Evolutionary conservation across 64 coral and sea anemone species (phyloP), one percentile per base, ranked within the genome.

Genomic region (Pocillopora damicornis): DNA sequence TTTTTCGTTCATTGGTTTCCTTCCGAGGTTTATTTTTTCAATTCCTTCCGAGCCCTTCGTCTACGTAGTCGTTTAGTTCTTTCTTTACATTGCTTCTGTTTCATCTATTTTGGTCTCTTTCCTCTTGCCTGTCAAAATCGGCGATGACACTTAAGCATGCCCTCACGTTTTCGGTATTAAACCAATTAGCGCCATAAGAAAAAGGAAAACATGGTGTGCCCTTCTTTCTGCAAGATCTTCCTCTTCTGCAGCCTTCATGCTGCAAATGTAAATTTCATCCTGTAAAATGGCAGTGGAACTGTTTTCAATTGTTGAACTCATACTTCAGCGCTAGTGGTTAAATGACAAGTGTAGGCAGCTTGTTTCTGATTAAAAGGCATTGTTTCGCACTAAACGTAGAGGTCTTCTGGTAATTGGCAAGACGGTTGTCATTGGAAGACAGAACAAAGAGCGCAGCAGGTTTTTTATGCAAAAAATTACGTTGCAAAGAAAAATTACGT

Each of bases 381-480:
- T 85, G 65, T 85, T 38, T 25, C 37, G 18, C 37, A 38, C 14
- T 63, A n/a, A 58, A 58, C 81, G 37, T 85, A 18, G 37, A 71
- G 81, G 37, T 20, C 15, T 13, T 15, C 23, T 17, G 36, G 81
- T 85, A 85, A 85, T 85, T 85, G 62, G 36, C 35, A 58, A 65
- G 81, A 66, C 37, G 26, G 81, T 57, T 85, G 20, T 36, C 65
- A 85, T 85, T 85, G 81, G 81, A 25, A 37, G 65, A 37, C 1
- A 20, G 1, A 57, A 85, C 81, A 85, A 85, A 26, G 42, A 57
- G 65, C 35, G 11, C 81, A 85, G 81, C 81, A 83, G 80, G 80
- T 83, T 58, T 51, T 72, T 58, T 85, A 85, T 85, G 81, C 57
- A 67, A 85, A 85, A 85, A 85, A 72, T 85, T 85, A 73, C 81